phyloP scores from a whole-genome alignment of 2,797 vertebrate species.

The Leptatherina wallacei region DNA sequence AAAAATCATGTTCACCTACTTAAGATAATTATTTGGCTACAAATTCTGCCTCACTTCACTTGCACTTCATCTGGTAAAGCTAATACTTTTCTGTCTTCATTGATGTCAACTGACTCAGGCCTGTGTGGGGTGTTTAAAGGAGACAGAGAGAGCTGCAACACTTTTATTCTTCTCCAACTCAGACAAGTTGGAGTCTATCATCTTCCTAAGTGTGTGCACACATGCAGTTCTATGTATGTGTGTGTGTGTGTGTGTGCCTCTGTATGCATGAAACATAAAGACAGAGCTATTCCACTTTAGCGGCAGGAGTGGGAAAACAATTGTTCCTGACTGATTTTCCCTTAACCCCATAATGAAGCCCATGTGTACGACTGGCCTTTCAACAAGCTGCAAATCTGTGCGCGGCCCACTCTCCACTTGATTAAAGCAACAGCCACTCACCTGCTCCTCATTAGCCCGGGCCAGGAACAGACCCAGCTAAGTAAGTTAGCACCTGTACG shows the following conservation, averaged over 20 bases:
- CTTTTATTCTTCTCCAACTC: conserved; percentile 21
- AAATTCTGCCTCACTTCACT: conserved; percentile 13
- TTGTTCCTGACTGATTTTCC: conserved; percentile 87
- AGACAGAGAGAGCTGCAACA: conserved; percentile 18
- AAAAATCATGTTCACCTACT: background rate
- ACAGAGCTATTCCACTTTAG: conserved; percentile 76
- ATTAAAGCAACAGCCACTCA: conserved; percentile 86
- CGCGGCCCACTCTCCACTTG: conserved; percentile 80
- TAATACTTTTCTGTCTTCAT: conserved; percentile 22
- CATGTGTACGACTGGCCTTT: conserved; percentile 85
- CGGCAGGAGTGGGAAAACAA: conserved; percentile 86
- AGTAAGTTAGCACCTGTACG: conserved; percentile 88
- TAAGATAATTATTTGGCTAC: conserved; percentile 9
- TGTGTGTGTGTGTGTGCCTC: conserved; percentile 4
- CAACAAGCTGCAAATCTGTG: conserved; percentile 86
- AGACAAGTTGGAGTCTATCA: conserved; percentile 54
- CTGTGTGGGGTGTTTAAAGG: conserved; percentile 20
- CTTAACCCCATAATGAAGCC: conserved; percentile 85
- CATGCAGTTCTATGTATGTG: conserved; percentile 7
- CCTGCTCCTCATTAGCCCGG: conserved; percentile 85
- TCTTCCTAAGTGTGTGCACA: conserved; percentile 18
- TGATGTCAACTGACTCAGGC: conserved; percentile 24
- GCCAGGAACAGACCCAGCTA: conserved; percentile 77
- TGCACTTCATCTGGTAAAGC: conserved; percentile 19
- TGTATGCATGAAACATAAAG: conserved; percentile 41